A percentile compares a stretch with the other conserved stretches of the same genome.
These are phyloP conservation scores for Drepana arcuata DNA, from an alignment of 1,140 invertebrate species.

Conservation along the genomic window DNA sequence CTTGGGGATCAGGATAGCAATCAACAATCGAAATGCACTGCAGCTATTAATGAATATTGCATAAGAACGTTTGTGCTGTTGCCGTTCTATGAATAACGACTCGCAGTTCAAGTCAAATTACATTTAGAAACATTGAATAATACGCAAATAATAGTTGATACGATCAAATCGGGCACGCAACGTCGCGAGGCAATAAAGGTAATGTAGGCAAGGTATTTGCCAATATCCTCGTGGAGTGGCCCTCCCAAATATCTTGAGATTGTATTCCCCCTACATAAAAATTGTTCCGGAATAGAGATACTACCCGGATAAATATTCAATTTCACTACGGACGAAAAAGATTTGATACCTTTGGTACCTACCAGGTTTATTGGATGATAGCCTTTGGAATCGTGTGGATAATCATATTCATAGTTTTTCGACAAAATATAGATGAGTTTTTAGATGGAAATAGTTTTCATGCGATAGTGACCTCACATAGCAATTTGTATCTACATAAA, in stretches of 20 bases:
- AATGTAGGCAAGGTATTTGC: slow-evolving; percentile 69
- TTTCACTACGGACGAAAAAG: slow-evolving; percentile 68
- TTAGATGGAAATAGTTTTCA: slow-evolving; percentile 24
- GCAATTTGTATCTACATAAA: too few relatives aligned
- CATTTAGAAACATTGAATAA: slow-evolving; percentile 50
- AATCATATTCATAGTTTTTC: slow-evolving; percentile 68
- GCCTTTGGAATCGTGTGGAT: slow-evolving; percentile 64
- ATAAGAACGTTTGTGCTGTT: slow-evolving; percentile 7
- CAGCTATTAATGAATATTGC: slow-evolving; percentile 11
- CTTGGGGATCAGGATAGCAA: too few relatives aligned
- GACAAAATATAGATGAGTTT: slow-evolving; percentile 34
- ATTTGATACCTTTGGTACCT: slow-evolving; percentile 68
- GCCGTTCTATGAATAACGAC: slow-evolving; percentile 18
- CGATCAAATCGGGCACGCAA: slow-evolving; percentile 49
- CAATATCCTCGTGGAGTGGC: slow-evolving; percentile 65
- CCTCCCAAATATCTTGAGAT: slow-evolving; percentile 67
- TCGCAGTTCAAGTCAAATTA: slow-evolving; percentile 19
- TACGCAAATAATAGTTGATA: slow-evolving; percentile 55
- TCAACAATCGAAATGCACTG: slow-evolving; percentile 3
- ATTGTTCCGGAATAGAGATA: slow-evolving; percentile 71
- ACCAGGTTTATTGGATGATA: slow-evolving; percentile 67
- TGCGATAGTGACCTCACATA: slow-evolving; percentile 8
- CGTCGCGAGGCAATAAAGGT: slow-evolving; percentile 67
- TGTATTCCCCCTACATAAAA: slow-evolving; percentile 69
- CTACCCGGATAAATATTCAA: slow-evolving; percentile 72